Evolutionary conservation across 2,888 invertebrate genomes (phyloP).

Genomic region (Tromatobia lineatoria): DNA sequence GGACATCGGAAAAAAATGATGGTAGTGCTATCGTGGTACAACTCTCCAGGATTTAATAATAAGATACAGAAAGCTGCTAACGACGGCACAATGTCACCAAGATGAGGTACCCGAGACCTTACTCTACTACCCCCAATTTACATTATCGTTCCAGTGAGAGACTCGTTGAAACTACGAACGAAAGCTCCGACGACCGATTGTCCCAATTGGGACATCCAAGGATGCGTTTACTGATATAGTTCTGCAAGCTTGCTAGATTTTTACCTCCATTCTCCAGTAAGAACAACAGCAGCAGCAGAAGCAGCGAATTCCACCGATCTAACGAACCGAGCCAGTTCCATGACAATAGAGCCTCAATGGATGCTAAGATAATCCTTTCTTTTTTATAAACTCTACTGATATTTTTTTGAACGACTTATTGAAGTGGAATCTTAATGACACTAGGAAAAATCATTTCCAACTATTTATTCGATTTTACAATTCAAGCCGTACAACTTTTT

Average conservation of each 20-base stretch:
- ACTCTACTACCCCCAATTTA: slow-evolving; percentile 44
- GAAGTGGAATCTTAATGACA: too few species aligned
- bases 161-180: slow-evolving; percentile 16
- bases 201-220: slow-evolving; percentile 20
- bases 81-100: neutral
- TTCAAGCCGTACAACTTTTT: neutral
- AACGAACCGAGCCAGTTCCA: neutral
- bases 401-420: neutral
- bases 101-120: slow-evolving; percentile 33
- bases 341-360: neutral
- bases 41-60: too few species aligned
- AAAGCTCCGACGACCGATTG: slow-evolving; percentile 5
- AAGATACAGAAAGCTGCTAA: slow-evolving; percentile 4
- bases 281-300: neutral
- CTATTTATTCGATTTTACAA: too few species aligned
- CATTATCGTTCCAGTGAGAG: slow-evolving; percentile 42
- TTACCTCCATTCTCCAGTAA: neutral
- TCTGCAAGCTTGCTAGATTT: neutral
- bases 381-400: neutral
- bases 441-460: too few species aligned
- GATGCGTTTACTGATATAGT: slow-evolving; percentile 19
- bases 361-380: neutral
- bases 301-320: neutral
- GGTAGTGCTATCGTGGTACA: too few species aligned
- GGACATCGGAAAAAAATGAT: too few species aligned